Conservation (phyloP, 1,140 invertebrate genomes). For the Cataglyphis hispanica region DNA sequence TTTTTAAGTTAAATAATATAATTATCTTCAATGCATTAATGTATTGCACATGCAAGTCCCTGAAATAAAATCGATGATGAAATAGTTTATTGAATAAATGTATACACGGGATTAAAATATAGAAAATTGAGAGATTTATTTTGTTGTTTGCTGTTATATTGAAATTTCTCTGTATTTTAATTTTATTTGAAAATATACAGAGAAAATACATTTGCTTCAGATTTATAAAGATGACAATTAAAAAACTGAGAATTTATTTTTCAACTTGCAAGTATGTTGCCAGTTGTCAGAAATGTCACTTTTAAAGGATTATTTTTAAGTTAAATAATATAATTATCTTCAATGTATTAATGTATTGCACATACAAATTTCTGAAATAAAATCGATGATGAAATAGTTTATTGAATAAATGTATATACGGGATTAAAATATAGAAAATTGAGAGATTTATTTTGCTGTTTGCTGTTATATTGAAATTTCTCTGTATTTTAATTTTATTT, state of each 20-base stretch:
- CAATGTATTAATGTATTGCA: background rate
- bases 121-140: background rate
- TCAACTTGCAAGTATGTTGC: slow-evolving; percentile 48
- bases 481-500: background rate
- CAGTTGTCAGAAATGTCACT: slow-evolving; percentile 44
- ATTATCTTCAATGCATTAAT: background rate
- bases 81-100: slow-evolving; percentile 4
- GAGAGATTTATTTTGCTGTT: background rate
- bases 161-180: background rate
- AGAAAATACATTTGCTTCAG: background rate
- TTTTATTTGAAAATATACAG: too few relatives aligned
- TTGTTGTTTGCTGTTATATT: background rate
- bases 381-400: background rate
- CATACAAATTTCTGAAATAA: background rate
- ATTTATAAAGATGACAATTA: slow-evolving; percentile 22
- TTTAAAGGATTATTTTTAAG: background rate
- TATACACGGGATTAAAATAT: background rate
- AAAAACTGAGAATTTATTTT: slow-evolving; percentile 51
- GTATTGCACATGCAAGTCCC: background rate
- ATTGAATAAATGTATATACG: background rate
- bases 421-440: background rate
- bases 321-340: background rate
- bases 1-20: background rate
- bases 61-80: background rate
- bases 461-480: background rate